A percentile compares a stretch with the other conserved stretches of the same genome.
Evolutionary conservation across 2,797 vertebrate genomes (phyloP).

Genomic region (Ctenochaetus hawaiiensis): DNA sequence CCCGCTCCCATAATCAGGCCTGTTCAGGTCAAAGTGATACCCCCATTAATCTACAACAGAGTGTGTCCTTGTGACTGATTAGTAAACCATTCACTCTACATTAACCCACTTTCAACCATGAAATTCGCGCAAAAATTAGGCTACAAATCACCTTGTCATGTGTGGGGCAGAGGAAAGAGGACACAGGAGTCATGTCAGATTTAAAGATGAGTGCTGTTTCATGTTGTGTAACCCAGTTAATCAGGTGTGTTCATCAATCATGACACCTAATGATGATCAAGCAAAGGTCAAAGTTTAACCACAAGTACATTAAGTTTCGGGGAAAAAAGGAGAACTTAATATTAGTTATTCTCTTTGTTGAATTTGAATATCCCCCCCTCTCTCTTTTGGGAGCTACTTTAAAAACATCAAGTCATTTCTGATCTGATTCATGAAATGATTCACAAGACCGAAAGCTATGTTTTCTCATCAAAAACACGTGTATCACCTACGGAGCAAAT

Average conservation of each 20-base stretch:
- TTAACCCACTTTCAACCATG: not conserved
- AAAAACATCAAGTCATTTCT: not conserved
- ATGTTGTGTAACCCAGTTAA: not conserved
- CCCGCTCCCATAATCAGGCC: not conserved
- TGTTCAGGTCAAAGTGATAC: not conserved
- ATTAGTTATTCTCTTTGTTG: not conserved
- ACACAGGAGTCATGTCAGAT: not conserved
- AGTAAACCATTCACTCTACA: not conserved
- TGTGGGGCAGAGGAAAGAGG: not conserved
- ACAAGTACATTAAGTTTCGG: not conserved
- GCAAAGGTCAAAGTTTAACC: not conserved
- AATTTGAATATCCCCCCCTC: not conserved
- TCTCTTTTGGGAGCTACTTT: not conserved
- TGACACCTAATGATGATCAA: not conserved
- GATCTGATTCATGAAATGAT: not conserved
- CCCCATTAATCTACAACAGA: constrained; percentile 7
- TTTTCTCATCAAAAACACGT: not conserved
- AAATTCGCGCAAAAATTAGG: not conserved
- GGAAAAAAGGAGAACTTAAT: not conserved
- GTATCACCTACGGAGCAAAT: not conserved
- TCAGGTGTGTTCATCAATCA: not conserved
- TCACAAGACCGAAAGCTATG: not conserved
- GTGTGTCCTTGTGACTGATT: constrained; percentile 14
- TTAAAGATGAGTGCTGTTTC: constrained; percentile 2
- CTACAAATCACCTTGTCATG: not conserved